Evolutionary conservation across 2,888 invertebrate genomes (phyloP), one percentile per base, ranked within the genome.

Genomic region (Dryobotodes eremita): DNA sequence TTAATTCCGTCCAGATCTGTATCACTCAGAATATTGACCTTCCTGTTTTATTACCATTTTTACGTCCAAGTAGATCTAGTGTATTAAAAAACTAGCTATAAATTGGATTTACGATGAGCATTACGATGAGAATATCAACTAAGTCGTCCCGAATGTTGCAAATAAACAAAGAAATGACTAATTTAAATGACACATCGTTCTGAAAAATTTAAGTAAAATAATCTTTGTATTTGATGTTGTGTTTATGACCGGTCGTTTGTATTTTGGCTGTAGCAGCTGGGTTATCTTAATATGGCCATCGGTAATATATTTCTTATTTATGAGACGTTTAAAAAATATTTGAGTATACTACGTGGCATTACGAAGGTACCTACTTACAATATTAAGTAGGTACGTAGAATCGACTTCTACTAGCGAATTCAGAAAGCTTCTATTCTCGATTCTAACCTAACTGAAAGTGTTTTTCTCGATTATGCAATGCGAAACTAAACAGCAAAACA

Each of bases 11-110:
- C 90, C 87, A 92, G 92, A 92, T 92, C 84, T 89, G 83, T 92
- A 94, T 90, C 92, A 86, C 66, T 77, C 65, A 84, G 93, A 90
- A 91, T 92, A 89, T 92, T 94, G 94, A 94, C 95, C 95, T 95
- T 94, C 92, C 88, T 46, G 71, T 91, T 94, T 94, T 93, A 94
- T 93, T 88, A 90, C 87, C 78, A 86, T 91, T 94, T 94, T 93
- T 91, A 93, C 90, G 87, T 71, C 82, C 89, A 87, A 88, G 86
- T 89, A 86, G 84, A 86, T 87, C 85, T 83, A 82, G 82, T 80
- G 81, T 85, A 76, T 79, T 72, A 77, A 84, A 89, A 91, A 91
- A 89, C 82, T 86, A 86, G 88, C 90, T 84, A 92, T 95, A 95
- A 94, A 94, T 86, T 89, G 77, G 69, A 71, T 62, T 83, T 84